phyloP scores from a whole-genome alignment of 2,797 vertebrate genomes.

The Babyrousa celebensis region DNA sequence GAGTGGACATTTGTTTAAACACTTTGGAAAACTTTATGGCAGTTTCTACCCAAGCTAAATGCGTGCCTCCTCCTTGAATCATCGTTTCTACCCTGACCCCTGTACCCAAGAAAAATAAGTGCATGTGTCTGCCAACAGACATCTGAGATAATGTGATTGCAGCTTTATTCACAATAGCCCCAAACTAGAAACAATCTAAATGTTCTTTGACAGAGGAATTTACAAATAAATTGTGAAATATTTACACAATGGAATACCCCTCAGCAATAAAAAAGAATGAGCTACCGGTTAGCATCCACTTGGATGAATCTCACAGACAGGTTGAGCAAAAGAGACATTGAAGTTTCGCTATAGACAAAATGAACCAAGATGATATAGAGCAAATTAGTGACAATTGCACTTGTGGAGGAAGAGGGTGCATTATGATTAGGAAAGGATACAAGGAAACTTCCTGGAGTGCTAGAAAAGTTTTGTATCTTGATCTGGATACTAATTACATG shows the following conservation, averaged over 20 bases:
- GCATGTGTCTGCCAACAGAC: neutral
- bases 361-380: neutral
- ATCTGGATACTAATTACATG: neutral
- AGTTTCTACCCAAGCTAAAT: slow-evolving; percentile 34
- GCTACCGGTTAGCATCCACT: neutral
- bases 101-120: neutral
- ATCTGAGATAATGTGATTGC: neutral
- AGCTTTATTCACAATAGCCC: slow-evolving; percentile 40
- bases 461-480: neutral
- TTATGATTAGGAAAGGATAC: neutral
- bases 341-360: slow-evolving; percentile 4
- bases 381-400: neutral
- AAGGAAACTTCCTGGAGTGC: neutral
- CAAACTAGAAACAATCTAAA: slow-evolving; percentile 1
- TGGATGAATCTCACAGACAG: neutral
- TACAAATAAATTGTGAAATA: neutral
- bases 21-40: slow-evolving; percentile 13
- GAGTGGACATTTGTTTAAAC: slow-evolving; percentile 5
- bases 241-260: neutral
- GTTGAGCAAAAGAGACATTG: neutral
- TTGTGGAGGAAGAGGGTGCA: neutral
- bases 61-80: slow-evolving; percentile 64
- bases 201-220: slow-evolving; percentile 11
- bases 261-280: slow-evolving; percentile 18
- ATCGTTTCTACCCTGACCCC: slow-evolving; percentile 38